Evolutionary conservation across 2,797 vertebrate species (phyloP), one percentile per base, ranked within the genome.

Genomic region (Dipus sagitta): DNA sequence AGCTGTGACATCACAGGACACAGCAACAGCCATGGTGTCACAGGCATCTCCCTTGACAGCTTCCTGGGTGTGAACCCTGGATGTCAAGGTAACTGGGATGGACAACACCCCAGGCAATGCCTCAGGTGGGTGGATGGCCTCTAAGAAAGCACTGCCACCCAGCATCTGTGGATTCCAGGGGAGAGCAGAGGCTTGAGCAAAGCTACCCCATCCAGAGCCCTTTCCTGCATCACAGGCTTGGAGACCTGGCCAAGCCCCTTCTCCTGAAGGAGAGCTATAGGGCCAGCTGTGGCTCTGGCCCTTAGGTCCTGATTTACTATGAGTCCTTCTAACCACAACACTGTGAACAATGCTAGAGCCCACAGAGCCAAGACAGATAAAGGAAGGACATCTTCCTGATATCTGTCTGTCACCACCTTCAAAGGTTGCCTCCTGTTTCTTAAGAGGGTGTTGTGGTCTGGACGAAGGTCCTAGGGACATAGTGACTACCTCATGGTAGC

Each of bases 251-350:
- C 83, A 87, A 91, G 86, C 80, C 4, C 70, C 80, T 60, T 10
- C 71, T 4, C 32, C 89, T 60, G 10, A 34, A 72, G 26, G 32
- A 70, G 70, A 60, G 21, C n/a, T 67, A 38, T 3, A 23, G 75
- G 67, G 54, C 24, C 88, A 64, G 80, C 47, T 85, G 0, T 34
- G 28, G 34, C 86, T 86, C 80, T 90, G 93, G 65, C 81, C 95
- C 95, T 93, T 97, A 97, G 93, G 96, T 97, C 95, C 94, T 92
- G 70, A 89, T 96, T 97, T 93, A 86, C 47, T 11, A 10, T 9
- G 91, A 82, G 42, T 95, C 93, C 90, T 78, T 86, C 70, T 54
- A 38, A 96, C 90, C 30, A 0, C 88, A 81, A 81, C 65, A 88
- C 47, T 21, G 7, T 14, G 94, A 1, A 18, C 0, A 0, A 9